Conservation (phyloP, 2,797 vertebrate species). For the Silurus lanzhouensis region DNA sequence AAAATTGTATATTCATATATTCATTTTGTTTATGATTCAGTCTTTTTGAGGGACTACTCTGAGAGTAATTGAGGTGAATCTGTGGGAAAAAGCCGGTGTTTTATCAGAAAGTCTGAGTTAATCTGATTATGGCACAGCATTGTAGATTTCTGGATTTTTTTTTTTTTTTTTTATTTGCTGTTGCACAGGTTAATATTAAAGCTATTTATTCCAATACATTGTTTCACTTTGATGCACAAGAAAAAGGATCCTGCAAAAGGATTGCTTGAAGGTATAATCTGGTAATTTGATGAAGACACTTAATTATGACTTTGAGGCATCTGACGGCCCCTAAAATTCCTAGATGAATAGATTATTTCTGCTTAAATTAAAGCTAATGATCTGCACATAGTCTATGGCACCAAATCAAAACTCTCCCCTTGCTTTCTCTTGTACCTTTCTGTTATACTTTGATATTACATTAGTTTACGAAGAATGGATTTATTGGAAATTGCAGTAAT, state of each 20-base stretch:
- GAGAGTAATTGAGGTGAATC: background rate
- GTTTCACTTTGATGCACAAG: background rate
- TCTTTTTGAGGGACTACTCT: background rate
- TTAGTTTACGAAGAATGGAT: background rate
- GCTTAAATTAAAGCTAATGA: background rate
- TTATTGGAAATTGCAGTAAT: conserved; percentile 15
- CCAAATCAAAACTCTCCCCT: background rate
- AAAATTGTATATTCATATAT: too few relatives aligned
- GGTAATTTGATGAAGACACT: background rate
- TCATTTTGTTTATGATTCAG: background rate
- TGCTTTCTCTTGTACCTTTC: background rate
- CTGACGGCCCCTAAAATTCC: background rate
- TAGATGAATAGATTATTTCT: background rate
- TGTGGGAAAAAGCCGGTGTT: background rate
- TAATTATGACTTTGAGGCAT: background rate
- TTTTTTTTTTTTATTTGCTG: background rate
- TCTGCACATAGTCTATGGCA: background rate
- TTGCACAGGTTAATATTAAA: background rate
- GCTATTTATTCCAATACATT: background rate
- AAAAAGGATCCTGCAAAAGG: background rate
- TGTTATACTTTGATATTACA: background rate
- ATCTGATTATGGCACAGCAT: background rate
- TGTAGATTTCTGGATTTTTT: background rate
- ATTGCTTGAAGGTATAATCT: background rate
- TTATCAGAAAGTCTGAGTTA: background rate